phyloP scores from a whole-genome alignment of 2,113 vertebrate genomes.

The Thalassarche chlororhynchos region DNA sequence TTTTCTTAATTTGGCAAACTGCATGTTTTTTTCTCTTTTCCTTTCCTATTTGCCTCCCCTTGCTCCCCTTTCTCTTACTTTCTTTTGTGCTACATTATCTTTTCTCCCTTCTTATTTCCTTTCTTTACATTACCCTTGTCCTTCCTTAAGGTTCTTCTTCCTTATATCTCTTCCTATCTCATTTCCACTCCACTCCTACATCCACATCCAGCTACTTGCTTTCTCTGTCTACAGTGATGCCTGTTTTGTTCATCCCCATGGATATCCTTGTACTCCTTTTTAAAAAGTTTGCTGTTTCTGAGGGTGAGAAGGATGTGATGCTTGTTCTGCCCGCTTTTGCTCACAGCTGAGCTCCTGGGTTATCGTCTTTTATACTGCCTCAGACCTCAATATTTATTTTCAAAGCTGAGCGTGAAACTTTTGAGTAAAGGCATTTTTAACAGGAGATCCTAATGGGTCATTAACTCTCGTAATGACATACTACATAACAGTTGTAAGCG shows the following conservation, averaged over 20 bases:
- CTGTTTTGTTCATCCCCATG: background rate
- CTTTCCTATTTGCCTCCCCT: background rate
- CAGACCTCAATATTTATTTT: background rate
- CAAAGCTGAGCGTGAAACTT: constrained; percentile 16
- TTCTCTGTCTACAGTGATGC: background rate
- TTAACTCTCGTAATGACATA: background rate
- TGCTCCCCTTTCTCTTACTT: background rate
- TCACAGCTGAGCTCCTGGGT: background rate
- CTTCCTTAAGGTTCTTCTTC: background rate
- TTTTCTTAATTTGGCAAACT: background rate
- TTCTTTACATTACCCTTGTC: background rate
- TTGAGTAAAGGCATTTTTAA: background rate
- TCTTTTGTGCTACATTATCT: background rate
- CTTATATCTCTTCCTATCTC: background rate
- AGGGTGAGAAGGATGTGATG: background rate
- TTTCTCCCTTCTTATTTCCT: background rate
- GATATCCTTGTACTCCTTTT: background rate
- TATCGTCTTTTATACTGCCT: background rate
- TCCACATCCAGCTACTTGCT: background rate
- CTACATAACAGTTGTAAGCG: background rate
- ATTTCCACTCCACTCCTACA: background rate
- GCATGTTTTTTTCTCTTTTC: background rate
- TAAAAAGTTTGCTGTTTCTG: background rate
- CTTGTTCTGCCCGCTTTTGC: background rate
- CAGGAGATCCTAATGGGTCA: background rate